Conservation (phyloP, 2,113 vertebrate species). For the Zapornia atra region DNA sequence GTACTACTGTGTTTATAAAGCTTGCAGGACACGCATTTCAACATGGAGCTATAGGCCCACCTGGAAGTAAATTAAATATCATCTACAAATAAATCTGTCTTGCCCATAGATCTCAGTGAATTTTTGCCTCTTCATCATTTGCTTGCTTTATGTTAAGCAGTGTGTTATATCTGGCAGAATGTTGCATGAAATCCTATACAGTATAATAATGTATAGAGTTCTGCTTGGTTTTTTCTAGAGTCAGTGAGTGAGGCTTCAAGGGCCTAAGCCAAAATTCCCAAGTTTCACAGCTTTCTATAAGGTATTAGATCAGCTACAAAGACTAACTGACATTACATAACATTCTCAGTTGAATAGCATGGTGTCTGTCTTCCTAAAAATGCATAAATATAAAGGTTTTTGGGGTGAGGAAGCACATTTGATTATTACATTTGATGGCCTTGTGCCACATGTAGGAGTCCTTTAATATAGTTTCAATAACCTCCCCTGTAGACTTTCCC, state of each 20-base stretch:
- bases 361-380: background rate
- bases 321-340: background rate
- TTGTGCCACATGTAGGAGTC: background rate
- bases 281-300: background rate
- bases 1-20: background rate
- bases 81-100: background rate
- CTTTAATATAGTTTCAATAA: background rate
- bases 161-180: background rate
- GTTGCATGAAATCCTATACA: background rate
- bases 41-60: background rate
- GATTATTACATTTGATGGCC: background rate
- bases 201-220: background rate
- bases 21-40: background rate
- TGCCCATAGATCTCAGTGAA: background rate
- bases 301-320: background rate
- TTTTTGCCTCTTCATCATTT: background rate
- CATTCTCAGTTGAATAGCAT: background rate
- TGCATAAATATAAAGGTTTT: background rate
- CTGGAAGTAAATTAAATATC: background rate
- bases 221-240: background rate
- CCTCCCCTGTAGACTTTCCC: background rate
- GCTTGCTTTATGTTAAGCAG: background rate
- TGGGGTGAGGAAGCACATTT: background rate
- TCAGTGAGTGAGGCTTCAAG: background rate
- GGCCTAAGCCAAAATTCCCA: background rate